Conservation (phyloP, 1,140 invertebrate genomes). For the Eueides isabella region DNA sequence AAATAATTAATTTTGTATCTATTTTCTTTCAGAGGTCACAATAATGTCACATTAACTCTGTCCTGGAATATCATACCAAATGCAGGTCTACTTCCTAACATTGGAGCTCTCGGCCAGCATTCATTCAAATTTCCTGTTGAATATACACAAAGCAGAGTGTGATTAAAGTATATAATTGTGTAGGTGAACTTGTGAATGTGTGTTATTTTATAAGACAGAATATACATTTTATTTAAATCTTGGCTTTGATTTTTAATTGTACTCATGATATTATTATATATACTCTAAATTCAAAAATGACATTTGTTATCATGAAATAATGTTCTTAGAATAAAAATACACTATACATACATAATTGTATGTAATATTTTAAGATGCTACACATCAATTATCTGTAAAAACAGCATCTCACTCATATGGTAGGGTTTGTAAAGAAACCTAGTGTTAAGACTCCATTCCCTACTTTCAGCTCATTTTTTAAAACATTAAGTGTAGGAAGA, state of each 20-base stretch:
- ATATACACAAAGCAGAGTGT: conserved; percentile 91
- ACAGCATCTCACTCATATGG: no score
- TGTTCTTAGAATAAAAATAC: neutral
- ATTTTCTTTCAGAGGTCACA: conserved; percentile 90
- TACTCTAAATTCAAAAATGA: neutral
- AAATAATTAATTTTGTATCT: no score
- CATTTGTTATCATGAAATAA: neutral
- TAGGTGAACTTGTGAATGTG: conserved; percentile 45
- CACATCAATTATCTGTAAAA: no score
- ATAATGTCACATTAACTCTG: conserved; percentile 96
- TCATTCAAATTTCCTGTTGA: conserved; percentile 94
- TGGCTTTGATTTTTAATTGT: conserved; percentile 40
- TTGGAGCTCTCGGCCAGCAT: conserved; percentile 91
- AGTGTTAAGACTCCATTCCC: no score
- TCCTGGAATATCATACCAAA: conserved; percentile 99
- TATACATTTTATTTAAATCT: conserved; percentile 55
- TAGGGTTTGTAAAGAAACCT: no score
- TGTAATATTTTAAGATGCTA: no score
- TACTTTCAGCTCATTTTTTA: no score
- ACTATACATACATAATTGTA: no score
- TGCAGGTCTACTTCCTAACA: conserved; percentile 95
- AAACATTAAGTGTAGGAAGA: no score
- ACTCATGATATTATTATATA: neutral
- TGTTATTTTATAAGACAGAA: conserved; percentile 56
- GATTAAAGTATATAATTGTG: conserved; percentile 64